Percentiles rank a stretch among this genome's conserved stretches.
Evolutionary conservation across 2,888 invertebrate genomes (phyloP).

Genomic region (Caenorhabditis wallacei): DNA sequence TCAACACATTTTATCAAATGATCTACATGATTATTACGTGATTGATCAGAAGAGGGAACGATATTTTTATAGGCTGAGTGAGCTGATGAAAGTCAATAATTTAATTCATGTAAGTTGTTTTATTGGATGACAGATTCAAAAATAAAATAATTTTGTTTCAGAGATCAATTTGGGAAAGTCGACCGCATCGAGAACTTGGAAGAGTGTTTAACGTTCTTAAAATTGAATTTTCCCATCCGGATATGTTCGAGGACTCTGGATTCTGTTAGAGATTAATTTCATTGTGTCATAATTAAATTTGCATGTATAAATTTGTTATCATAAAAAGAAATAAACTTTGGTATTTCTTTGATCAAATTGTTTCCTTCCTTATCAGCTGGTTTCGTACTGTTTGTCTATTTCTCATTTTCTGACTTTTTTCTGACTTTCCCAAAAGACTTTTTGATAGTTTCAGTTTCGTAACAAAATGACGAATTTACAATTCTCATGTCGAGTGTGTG

Average conservation of each 20-base stretch:
- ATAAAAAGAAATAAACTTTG: no score
- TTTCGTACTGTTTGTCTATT: constrained; percentile 3
- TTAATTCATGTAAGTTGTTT: constrained; percentile 37
- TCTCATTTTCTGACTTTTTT: not conserved
- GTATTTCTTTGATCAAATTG: not conserved
- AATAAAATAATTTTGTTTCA: not conserved
- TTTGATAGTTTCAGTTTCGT: not conserved
- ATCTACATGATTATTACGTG: constrained; percentile 32
- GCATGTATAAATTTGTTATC: not conserved
- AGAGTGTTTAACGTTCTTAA: constrained; percentile 65
- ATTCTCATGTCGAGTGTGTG: constrained; percentile 52
- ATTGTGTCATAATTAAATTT: no score
- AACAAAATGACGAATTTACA: not conserved
- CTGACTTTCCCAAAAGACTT: not conserved
- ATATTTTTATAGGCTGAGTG: constrained; percentile 60
- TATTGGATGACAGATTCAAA: not conserved
- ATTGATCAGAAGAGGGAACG: constrained; percentile 21
- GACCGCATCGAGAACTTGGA: constrained; percentile 16
- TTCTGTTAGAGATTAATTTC: constrained; percentile 18
- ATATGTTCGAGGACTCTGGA: constrained; percentile 49
- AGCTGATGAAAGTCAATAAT: constrained; percentile 67
- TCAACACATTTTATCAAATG: constrained; percentile 18
- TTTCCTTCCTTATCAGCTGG: constrained; percentile 14
- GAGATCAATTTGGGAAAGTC: constrained; percentile 21
- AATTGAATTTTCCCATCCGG: constrained; percentile 60